Evolutionary conservation across 2,888 invertebrate genomes (phyloP), one percentile per base, ranked within the genome.

Genomic region (Thyatira batis): DNA sequence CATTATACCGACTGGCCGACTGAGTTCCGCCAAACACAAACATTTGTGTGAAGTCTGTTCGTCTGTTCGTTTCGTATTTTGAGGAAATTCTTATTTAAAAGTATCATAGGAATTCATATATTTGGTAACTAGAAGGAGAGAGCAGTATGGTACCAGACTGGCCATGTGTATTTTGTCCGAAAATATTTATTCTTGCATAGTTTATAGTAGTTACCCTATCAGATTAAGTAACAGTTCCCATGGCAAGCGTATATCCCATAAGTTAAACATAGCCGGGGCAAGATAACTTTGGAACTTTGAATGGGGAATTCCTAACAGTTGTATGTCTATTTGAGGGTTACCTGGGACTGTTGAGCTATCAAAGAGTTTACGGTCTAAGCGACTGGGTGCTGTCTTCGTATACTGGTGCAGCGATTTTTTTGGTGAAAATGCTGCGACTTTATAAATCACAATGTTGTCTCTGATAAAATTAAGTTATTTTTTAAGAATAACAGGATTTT

Each of bases 261-360:
- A 39, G 39, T 17, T 33, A 4, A 39, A 17, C 17, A 11, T 8
- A 8, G 39, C 8, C 17, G 39, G 17, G 13, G 39, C 39, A n/a
- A 17, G 17, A 39, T 17, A 39, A 17, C 39, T 39, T 39, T 17
- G 39, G 61, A 65, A 52, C 69, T 65, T 67, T 78, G 80, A 81
- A 80, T 79, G 76, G 74, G 64, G 69, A 71, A 82, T 79, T 82
- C 76, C 76, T 71, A 71, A 73, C 74, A 72, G 75, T 74, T 73
- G 69, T 66, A 72, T 72, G 68, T 64, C 71, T 72, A 75, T 75
- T 82, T 71, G 61, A 71, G 73, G 67, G 55, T 45, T 51, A 55
- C 61, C 51, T 53, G 52, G 50, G 13, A 39, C 39, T 39, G 39
- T 39, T 39, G 39, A 39, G 39, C 39, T 57, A 43, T 58, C 58